A percentile compares a stretch with the other conserved stretches of the same genome.
Evolutionary conservation across 2,797 vertebrate genomes (phyloP).

Genomic region (Rhinatrema bivittatum): DNA sequence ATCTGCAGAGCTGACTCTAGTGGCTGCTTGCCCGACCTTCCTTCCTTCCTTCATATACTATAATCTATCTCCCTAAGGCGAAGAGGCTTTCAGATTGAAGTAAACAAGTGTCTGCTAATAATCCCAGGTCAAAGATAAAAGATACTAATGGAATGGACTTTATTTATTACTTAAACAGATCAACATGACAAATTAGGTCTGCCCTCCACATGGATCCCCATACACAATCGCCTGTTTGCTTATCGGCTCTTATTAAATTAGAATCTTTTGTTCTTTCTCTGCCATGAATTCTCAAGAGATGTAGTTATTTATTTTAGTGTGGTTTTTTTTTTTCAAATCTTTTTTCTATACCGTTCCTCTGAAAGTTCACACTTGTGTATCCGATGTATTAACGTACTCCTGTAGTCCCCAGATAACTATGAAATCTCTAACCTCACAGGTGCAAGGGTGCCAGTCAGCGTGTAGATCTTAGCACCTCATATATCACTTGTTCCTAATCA

Average conservation of each 20-base stretch:
- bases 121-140: slow-evolving; percentile 23
- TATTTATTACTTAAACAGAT: slow-evolving; percentile 30
- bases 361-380: too few relatives aligned
- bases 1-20: slow-evolving; percentile 16
- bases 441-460: too few relatives aligned
- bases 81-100: slow-evolving; percentile 20
- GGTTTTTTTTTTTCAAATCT: too few relatives aligned
- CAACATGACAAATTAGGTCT: slow-evolving; percentile 18
- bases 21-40: slow-evolving; percentile 21
- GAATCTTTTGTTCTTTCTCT: slow-evolving; percentile 1
- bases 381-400: too few relatives aligned
- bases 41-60: slow-evolving; percentile 8
- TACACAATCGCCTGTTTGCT: slow-evolving; percentile 19
- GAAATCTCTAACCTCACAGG: too few relatives aligned
- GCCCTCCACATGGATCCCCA: slow-evolving; percentile 3
- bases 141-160: slow-evolving; percentile 23
- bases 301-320: too few relatives aligned
- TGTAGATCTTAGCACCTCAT: too few relatives aligned
- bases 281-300: neutral
- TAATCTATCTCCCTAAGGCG: slow-evolving; percentile 21
- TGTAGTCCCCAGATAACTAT: too few relatives aligned
- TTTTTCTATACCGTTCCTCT: too few relatives aligned
- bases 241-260: slow-evolving; percentile 15
- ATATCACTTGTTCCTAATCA: too few relatives aligned
- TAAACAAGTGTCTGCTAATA: slow-evolving; percentile 15